Percentiles rank a stretch among this genome's conserved stretches.
phyloP scores from a whole-genome alignment of 2,888 invertebrate genomes.

The Pseudococcus longispinus region DNA sequence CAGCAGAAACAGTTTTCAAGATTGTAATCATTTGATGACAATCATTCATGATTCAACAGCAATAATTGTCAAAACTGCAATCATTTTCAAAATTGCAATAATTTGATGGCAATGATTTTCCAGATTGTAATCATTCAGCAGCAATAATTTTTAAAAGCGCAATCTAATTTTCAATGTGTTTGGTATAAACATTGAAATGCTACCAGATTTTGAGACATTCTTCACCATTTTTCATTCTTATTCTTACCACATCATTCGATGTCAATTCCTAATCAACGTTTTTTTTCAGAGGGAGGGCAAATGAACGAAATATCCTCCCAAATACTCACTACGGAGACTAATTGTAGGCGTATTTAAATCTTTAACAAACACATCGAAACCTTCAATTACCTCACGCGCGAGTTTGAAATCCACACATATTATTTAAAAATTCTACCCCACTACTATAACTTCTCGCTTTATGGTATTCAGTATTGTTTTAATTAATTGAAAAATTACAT shows the following conservation, averaged over 20 bases:
- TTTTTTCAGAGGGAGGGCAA: neutral
- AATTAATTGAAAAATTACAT: constrained; percentile 22
- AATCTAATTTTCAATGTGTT: no score
- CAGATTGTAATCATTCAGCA: no score
- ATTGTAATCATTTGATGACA: no score
- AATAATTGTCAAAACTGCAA: no score
- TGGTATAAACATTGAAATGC: no score
- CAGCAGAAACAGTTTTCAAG: no score
- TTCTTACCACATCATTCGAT: neutral
- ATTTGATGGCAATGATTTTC: no score
- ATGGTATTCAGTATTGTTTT: neutral
- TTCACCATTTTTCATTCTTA: no score
- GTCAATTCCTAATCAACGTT: neutral
- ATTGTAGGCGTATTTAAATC: neutral
- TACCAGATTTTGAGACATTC: no score
- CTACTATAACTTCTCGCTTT: neutral
- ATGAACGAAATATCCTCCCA: neutral
- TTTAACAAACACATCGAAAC: neutral
- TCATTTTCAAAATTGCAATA: no score
- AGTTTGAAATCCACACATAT: neutral
- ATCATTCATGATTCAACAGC: no score
- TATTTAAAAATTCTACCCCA: neutral
- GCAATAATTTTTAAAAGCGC: no score
- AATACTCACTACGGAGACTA: neutral
- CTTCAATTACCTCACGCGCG: neutral